Base-by-base conservation (phyloP, 2,113 vertebrate species). In the Equus przewalskii region DNA sequence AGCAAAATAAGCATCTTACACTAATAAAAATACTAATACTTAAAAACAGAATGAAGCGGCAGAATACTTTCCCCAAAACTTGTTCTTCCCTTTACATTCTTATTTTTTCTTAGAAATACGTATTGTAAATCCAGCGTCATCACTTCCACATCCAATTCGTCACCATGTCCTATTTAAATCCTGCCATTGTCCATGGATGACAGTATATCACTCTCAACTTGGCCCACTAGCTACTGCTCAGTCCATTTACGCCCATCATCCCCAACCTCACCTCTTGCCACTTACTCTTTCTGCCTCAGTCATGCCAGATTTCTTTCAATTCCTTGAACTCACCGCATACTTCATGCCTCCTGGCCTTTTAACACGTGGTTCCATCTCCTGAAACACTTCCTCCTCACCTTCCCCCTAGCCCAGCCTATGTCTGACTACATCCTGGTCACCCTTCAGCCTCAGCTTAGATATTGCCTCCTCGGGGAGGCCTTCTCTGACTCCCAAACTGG, bases 11-110 rank as follows among this genome's bases (percentile, higher is more conserved):
- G 4, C 18, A 69, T 28, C 24, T 78, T 30, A 69, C 8, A 67
- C 22, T 67, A 83, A 82, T 89, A 67, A 95, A 90, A 91, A 28
- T 76, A 58, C 12, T 84, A 69, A 84, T 58, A 69, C 56, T 78
- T 76, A 44, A 83, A 73, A 75, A 75, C 12, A 56, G 70, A 78
- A 46, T 41, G 51, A 83, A 83, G 58, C 36, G 62, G 78, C 5
- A 82, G 87, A 94, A 94, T 21, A 19, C 33, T 89, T 82, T 73
- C 33, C 26, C 16, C 44, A 19, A 73, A 82, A 89, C 56, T 65
- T 89, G 67, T n/a, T 75, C 8, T 75, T 65, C 33, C 21, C 44
- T 58, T 81, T 46, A 46, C 15, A 89, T n/a, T 83, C 78, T 65
- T 73, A 75, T 36, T n/a, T 81, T 89, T 83, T 65, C 22, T 83